Conservation (phyloP, 2,888 invertebrate species). For the Caenorhabditis sp. region DNA sequence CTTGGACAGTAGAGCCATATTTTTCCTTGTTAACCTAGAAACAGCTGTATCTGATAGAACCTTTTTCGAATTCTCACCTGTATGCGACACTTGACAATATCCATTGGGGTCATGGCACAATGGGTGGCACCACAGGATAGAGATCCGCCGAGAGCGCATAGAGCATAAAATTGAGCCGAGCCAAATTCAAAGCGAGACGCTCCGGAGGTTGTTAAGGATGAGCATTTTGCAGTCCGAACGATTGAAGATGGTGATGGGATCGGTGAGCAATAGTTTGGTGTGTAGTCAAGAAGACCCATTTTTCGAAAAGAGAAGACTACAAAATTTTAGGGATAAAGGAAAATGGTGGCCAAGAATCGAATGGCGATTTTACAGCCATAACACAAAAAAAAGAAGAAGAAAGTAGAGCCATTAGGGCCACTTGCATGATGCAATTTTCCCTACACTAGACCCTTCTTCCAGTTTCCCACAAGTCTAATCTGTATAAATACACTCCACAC, state of each 20-base stretch:
- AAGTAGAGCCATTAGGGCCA: not conserved
- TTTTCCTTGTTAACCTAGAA: slow-evolving; percentile 90
- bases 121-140: slow-evolving; percentile 92
- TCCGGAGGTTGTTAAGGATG: not conserved
- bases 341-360: too few species aligned
- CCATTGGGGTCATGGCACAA: slow-evolving; percentile 92
- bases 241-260: slow-evolving; percentile 27
- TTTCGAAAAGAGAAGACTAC: too few species aligned
- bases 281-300: not conserved
- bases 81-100: slow-evolving; percentile 94
- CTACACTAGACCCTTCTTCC: too few species aligned
- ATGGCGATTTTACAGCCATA: too few species aligned
- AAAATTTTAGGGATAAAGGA: not conserved
- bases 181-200: slow-evolving; percentile 85
- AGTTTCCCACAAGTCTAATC: too few species aligned
- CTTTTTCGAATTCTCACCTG: too few species aligned
- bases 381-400: not conserved
- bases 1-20: slow-evolving; percentile 91
- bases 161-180: slow-evolving; percentile 91
- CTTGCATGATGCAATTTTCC: too few species aligned
- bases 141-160: slow-evolving; percentile 94
- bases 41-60: too few species aligned
- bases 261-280: too few species aligned
- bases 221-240: slow-evolving; percentile 45
- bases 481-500: too few species aligned